Evolutionary conservation across 2,113 vertebrate species (phyloP), one percentile per base, ranked within the genome.

Genomic region (Silurus meridionalis): DNA sequence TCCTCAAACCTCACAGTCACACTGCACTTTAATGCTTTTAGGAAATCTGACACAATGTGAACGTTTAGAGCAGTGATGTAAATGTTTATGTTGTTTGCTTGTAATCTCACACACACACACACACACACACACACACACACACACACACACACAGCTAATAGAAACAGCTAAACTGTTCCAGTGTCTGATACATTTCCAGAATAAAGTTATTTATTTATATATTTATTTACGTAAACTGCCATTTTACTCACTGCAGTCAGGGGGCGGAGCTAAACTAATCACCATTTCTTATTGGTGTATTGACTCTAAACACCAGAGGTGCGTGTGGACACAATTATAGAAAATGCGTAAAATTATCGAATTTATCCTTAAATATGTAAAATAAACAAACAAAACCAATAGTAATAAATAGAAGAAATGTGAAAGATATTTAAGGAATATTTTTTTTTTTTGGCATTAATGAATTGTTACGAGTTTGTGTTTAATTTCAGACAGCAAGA

Each of bases 151-250:
- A 37, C 66, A 69, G 6, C 67, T 14, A 67, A 28, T 14, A 28
- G 2, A 66, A 66, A n/a, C n/a, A n/a, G n/a, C n/a, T n/a, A 50
- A 13, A 50, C 4, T 23, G 8, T 46, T 13, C 23, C 6, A 23
- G 21, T 6, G 9, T 52, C 48, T n/a, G 74, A 53, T 77, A 60
- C 28, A 46, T 46, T 61, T 46, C 6, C 57, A n/a, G 10, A 80
- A 80, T 80, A 46, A 79, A 58, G 55, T 80, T 50, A 72, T 50
- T 28, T 78, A 78, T 78, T 77, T 75, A 75, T 75, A 52, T 58
- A 37, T 4, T 25, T 28, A 78, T 78, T 6, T 57, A 28, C 48
- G 78, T 80, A 60, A 80, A 19, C 17, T 21, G 8, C 14, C 15
- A 9, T 79, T 79, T 58, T 28, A 37, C 55, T 21, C 8, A 37